Base-by-base conservation (phyloP, 2,797 vertebrate genomes). In the Scolopax rusticola region DNA sequence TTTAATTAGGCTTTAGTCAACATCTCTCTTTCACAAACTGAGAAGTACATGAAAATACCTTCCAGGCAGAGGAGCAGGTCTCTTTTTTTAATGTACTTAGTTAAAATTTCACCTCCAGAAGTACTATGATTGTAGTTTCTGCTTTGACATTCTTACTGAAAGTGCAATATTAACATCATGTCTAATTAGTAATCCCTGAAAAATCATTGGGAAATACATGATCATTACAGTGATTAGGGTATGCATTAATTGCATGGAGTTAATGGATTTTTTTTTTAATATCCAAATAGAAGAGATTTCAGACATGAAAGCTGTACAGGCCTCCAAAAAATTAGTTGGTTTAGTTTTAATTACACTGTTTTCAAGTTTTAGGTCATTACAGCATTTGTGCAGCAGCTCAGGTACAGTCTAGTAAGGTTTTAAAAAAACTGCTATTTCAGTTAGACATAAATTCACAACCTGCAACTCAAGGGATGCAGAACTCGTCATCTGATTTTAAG, bases 1-100 rank as follows among this genome's bases (percentile, higher is more conserved):
- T 82, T 84, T 89, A 93, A 87, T 92, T 87, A 92, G 54, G 2
- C 32, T 77, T 83, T 92, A 38, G 48, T 61, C 75, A 86, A 59
- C 11, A 27, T 21, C 8, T 79, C 30, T 81, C 57, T 84, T 47
- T 71, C 43, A 40, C 54, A 69, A 84, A 41, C 14, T 9, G 28
- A 41, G 38, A 68, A 53, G 32, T 57, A 19, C 32, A 73, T 74
- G 67, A n/a, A 71, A 76, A 67, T 20, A 12, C 59, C 45, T 84
- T 47, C 36, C 30, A 74, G 81, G 65, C 38, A 51, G n/a, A 90
- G 59, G 56, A 77, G 48, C 19, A 36, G 36, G 20, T 20, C n/a
- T 45, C 56, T 78, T n/a, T 51, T 57, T n/a, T 19, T 15, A 20
- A 73, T n/a, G 41, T 38, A 25, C 51, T 68, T 56, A 11, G 74